These are phyloP conservation scores for Clytia hemisphaerica DNA, from an alignment of 30 jellyfish, hydroid and myxozoan genomes.

Conservation along the genomic window DNA sequence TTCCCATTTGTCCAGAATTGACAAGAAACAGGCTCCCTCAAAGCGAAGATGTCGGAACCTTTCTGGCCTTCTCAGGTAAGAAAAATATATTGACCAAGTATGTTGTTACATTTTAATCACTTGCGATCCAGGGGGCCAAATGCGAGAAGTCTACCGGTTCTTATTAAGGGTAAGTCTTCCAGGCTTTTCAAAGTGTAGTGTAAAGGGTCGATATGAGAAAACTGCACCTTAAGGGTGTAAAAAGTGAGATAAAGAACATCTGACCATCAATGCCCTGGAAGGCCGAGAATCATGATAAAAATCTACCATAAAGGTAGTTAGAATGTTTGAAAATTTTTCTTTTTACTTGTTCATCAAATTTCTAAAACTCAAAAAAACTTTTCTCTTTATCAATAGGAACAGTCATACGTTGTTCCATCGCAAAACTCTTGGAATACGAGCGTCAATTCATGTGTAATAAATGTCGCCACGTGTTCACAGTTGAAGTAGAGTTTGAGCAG, in stretches of 20 bases:
- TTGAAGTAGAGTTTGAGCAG: constrained; percentile 81
- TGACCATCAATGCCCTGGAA: too few relatives aligned
- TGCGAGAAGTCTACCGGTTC: too few relatives aligned
- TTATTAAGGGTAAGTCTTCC: too few relatives aligned
- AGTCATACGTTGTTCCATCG: constrained; percentile 71
- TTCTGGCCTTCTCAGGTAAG: constrained; percentile 81
- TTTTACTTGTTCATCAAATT: background rate
- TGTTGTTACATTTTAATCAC: background rate
- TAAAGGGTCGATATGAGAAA: too few relatives aligned
- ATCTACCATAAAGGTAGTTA: too few relatives aligned
- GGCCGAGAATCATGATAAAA: too few relatives aligned
- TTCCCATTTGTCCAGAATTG: constrained; percentile 94
- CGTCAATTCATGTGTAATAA: constrained; percentile 84
- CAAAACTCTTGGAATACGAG: constrained; percentile 82
- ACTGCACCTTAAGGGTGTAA: too few relatives aligned
- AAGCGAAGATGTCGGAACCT: constrained; percentile 67
- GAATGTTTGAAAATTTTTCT: too few relatives aligned
- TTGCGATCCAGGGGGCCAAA: too few relatives aligned
- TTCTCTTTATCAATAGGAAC: constrained; percentile 82
- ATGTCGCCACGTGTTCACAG: constrained; percentile 61
- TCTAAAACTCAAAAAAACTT: too few relatives aligned
- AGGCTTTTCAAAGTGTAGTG: too few relatives aligned
- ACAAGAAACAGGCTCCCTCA: constrained; percentile 69
- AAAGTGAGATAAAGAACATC: too few relatives aligned
- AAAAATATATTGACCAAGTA: background rate